phyloP scores from a whole-genome alignment of 2,113 vertebrate species.

The Nansenia antarctica region DNA sequence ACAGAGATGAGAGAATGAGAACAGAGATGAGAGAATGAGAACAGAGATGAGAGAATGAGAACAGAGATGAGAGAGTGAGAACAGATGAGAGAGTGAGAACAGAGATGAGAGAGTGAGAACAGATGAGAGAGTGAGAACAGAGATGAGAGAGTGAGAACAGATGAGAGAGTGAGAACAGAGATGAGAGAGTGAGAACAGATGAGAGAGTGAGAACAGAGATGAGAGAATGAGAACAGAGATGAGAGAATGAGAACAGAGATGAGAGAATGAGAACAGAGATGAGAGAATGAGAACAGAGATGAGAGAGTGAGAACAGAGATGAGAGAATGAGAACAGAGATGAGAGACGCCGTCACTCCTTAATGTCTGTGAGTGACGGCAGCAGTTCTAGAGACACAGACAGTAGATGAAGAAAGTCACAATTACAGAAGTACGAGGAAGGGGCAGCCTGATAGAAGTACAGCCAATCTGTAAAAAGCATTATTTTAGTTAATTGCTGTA shows the following conservation, averaged over 20 bases:
- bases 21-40: background rate
- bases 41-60: conserved; percentile 40
- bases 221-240: background rate
- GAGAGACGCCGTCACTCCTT: too few relatives aligned
- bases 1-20: background rate
- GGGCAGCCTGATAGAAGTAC: background rate
- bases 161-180: conserved; percentile 10
- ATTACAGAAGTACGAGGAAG: too few relatives aligned
- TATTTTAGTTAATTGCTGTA: too few relatives aligned
- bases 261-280: conserved; percentile 11
- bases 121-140: conserved; percentile 38
- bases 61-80: background rate
- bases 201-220: background rate
- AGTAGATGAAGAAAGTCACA: too few relatives aligned
- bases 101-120: background rate
- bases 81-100: background rate
- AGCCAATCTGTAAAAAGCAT: too few relatives aligned
- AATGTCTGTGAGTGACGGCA: too few relatives aligned
- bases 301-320: background rate
- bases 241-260: conserved; percentile 24
- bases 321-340: too few relatives aligned
- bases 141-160: background rate
- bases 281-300: background rate
- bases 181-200: conserved; percentile 28
- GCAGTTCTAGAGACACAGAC: too few relatives aligned